A percentile compares a stretch with the other conserved stretches of the same genome.
Conservation (phyloP, 1,140 invertebrate species). For the Lepidostoma basale region DNA sequence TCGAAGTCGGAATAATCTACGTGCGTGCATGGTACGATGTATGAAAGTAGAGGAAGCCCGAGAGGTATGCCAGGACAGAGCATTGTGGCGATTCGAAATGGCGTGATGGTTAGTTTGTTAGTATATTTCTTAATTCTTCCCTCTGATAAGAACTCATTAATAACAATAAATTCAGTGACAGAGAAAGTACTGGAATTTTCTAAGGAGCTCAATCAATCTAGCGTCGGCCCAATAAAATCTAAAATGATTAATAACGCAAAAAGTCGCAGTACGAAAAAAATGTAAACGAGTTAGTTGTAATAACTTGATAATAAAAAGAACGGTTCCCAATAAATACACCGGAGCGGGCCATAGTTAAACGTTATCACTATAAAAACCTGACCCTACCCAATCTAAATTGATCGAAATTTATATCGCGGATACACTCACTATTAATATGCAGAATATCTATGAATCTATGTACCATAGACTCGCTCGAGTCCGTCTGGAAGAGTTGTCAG, state of each 20-base stretch:
- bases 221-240: background rate
- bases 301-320: background rate
- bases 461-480: conserved; percentile 8
- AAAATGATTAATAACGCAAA: background rate
- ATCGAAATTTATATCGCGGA: conserved; percentile 22
- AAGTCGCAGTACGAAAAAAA: background rate
- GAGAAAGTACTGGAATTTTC: background rate
- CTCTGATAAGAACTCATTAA: too few species aligned
- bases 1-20: too few species aligned
- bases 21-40: too few species aligned
- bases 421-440: background rate
- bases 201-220: background rate
- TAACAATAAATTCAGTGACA: background rate
- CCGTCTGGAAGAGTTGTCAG: conserved; percentile 3
- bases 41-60: too few species aligned
- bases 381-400: conserved; percentile 24
- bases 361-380: conserved; percentile 20
- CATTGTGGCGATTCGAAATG: too few species aligned
- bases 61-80: too few species aligned
- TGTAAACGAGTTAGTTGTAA: background rate
- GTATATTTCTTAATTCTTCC: too few species aligned
- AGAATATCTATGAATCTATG: conserved; percentile 4
- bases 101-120: too few species aligned
- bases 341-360: background rate
- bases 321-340: background rate